Conservation (phyloP, 2,113 vertebrate species). For the Lontra canadensis region DNA sequence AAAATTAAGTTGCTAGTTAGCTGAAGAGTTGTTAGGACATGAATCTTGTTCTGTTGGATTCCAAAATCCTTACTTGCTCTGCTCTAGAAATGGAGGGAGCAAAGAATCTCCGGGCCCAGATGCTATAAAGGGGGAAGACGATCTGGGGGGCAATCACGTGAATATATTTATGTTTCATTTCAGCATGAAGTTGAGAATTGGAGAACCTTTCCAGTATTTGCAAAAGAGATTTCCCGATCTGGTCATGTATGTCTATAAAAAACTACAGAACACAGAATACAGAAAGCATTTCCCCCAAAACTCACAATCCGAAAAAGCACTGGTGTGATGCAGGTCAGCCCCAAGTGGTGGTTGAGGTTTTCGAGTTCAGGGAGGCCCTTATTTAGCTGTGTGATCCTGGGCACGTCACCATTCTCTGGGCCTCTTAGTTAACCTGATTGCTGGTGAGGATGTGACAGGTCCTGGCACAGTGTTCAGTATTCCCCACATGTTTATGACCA, state of each 20-base stretch:
- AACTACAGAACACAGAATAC: slow-evolving; percentile 52
- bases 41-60: background rate
- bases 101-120: background rate
- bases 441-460: background rate
- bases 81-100: background rate
- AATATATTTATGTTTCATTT: slow-evolving; percentile 68
- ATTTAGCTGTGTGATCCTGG: background rate
- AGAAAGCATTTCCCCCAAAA: slow-evolving; percentile 61
- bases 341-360: background rate
- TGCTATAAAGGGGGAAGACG: background rate
- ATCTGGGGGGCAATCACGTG: background rate
- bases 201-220: slow-evolving; percentile 80
- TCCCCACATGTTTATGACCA: background rate
- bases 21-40: background rate
- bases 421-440: background rate
- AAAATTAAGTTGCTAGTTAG: background rate
- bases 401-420: background rate
- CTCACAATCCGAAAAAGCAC: background rate
- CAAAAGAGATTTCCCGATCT: slow-evolving; percentile 80
- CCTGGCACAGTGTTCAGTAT: background rate
- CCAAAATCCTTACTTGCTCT: background rate
- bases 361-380: background rate
- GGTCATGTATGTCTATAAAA: slow-evolving; percentile 77
- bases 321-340: background rate
- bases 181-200: slow-evolving; percentile 75